Evolutionary conservation across 2,888 invertebrate species (phyloP), one percentile per base, ranked within the genome.

Genomic region (Chrysotoxum bicinctum): DNA sequence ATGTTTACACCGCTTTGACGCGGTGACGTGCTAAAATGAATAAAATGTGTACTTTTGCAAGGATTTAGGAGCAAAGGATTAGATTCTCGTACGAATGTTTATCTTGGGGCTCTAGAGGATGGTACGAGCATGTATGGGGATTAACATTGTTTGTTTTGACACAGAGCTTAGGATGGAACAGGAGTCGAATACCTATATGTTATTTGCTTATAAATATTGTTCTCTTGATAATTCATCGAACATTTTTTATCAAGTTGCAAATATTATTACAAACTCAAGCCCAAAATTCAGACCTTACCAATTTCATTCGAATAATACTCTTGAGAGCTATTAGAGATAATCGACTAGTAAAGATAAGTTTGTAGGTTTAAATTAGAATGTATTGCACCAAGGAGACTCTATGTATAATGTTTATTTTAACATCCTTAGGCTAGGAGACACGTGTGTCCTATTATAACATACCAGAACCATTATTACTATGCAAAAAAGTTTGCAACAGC

Each of bases 131-230:
- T 37, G 6, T 6, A 40, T n/a, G 14, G 7, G 43, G 16, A 43
- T 64, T 64, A 45, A 64, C 45, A 45, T 7, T 45, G 19, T 64
- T 64, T 64, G 23, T 30, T 64, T 64, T 64, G 64, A 19, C 64
- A 64, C 30, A 45, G 30, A 19, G 1, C 21, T 37, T 37, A 7
- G 10, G 43, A n/a, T 23, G 26, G 0, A 9, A 14, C 10, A 45
- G 3, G 10, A 9, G 7, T 43, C 2, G 1, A 16, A n/a, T n/a
- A n/a, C n/a, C n/a, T n/a, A 9, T 10, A 62, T n/a, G 14, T 16
- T 19, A 43, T 43, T 19, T 30, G 8, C 12, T 16, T n/a, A 26
- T 26, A 6, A 6, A 58, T 19, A 58, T 58, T 56, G 14, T 37
- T 32, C 30, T 19, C 54, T 32, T 10, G 30, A 19, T 5, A 30